Base-by-base conservation (phyloP, 2,113 vertebrate species). In the Barnardius zonarius region DNA sequence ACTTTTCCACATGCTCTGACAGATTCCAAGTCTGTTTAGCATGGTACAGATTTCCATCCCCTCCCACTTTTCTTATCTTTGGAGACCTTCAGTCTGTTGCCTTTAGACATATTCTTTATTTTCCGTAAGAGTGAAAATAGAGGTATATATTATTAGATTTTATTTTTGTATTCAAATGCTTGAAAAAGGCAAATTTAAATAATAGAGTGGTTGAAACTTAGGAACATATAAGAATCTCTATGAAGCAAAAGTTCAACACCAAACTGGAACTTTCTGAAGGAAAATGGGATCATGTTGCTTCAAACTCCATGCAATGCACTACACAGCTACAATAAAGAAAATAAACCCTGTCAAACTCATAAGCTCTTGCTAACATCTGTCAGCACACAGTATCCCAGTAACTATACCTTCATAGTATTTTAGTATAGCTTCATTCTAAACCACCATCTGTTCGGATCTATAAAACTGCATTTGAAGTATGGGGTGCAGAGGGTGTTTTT, bases 371-470 rank as follows among this genome's bases (percentile, higher is more conserved):
- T 52, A 95, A 95, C 96, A 96, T 96, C 97, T 97, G 93, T 75
- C 54, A 88, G 73, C 24, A 75, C 54, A 74, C 63, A 88, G 68
- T 70, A 91, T 85, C 2, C 24, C 81, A 90, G 73, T 93, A 95
- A 94, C 88, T 86, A 79, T 91, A 94, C 62, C 44, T 97, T 95
- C 74, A 81, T 37, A 55, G 66, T 39, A 64, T 73, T 96, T 97
- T 87, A 66, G 48, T 54, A 75, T 63, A 80, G 90, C 84, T 86
- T 93, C 63, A 72, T 51, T 95, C 59, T 93, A 90, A 96, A 92
- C 54, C 31, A 77, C 96, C 97, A 97, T 97, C 97, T 97, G 96
- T 49, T 97, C 76, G 57, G 18, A 37, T 90, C 67, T 92, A 63
- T 85, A 93, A 92, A 96, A 90, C 9, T 49, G 20, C 30, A 81